Percentiles rank a stretch among this genome's conserved stretches.
Evolutionary conservation across 2,888 invertebrate genomes (phyloP).

Genomic region (Diachrysia chrysitis): DNA sequence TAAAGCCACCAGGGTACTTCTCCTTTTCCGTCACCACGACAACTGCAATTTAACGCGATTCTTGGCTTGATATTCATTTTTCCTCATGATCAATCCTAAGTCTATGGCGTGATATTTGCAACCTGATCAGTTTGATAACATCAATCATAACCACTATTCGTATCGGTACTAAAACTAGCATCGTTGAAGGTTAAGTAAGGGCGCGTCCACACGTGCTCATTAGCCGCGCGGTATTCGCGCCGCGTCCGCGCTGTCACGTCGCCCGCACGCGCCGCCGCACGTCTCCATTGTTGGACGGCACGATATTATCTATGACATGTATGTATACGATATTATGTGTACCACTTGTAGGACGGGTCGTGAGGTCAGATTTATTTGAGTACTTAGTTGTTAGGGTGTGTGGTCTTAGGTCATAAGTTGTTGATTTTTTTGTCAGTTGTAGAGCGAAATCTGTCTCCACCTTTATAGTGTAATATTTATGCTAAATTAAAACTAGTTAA

Average conservation of each 20-base stretch:
- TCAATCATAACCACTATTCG: not conserved
- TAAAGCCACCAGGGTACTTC: no score
- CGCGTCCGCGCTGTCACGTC: slow-evolving; percentile 83
- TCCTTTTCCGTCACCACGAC: no score
- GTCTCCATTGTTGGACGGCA: slow-evolving; percentile 63
- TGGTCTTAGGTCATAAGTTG: not conserved
- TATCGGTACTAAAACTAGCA: not conserved
- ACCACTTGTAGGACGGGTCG: not conserved
- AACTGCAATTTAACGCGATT: no score
- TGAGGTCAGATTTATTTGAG: not conserved
- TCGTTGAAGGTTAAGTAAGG: slow-evolving; percentile 70
- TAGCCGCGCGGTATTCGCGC: slow-evolving; percentile 77
- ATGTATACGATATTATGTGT: slow-evolving; percentile 11
- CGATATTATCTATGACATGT: slow-evolving; percentile 38
- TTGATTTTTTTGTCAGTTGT: slow-evolving; percentile 7
- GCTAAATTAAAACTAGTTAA: no score
- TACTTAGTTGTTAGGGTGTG: not conserved
- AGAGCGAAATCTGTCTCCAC: not conserved
- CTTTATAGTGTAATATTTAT: not conserved
- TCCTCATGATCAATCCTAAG: not conserved
- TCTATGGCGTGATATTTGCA: not conserved
- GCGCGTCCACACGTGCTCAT: slow-evolving; percentile 81
- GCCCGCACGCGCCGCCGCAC: slow-evolving; percentile 79
- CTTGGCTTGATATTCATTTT: no score
- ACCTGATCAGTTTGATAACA: not conserved